Evolutionary conservation across 2,888 invertebrate species (phyloP).

Genomic region (Volucella bombylans): DNA sequence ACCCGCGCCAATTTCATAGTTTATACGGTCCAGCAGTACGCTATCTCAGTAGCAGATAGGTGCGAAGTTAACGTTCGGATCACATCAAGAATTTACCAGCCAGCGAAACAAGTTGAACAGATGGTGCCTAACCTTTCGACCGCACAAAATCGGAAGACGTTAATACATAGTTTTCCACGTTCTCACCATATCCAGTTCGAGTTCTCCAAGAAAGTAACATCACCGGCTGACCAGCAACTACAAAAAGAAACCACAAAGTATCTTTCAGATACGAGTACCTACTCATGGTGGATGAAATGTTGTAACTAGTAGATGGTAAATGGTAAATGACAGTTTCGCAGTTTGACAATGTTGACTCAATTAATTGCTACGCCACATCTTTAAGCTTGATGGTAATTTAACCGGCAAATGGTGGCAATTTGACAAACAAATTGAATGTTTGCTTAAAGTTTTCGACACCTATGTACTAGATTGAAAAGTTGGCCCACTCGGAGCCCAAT

Average conservation of each 20-base stretch:
- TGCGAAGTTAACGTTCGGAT: conserved; percentile 42
- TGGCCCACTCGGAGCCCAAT: too few relatives aligned
- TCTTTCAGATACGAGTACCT: background rate
- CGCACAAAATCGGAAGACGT: conserved; percentile 29
- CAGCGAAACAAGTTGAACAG: conserved; percentile 45
- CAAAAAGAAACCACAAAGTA: conserved; percentile 16
- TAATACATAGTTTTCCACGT: conserved; percentile 53
- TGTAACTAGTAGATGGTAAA: conserved; percentile 1
- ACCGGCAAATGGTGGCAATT: conserved; percentile 58
- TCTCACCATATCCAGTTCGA: conserved; percentile 40
- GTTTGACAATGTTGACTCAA: conserved; percentile 63
- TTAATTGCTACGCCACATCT: conserved; percentile 50
- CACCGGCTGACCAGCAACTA: background rate
- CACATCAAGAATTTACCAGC: conserved; percentile 51
- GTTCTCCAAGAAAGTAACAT: conserved; percentile 50
- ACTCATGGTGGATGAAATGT: conserved; percentile 28
- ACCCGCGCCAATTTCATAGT: conserved; percentile 1
- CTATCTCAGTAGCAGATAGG: conserved; percentile 35
- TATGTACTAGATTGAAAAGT: too few relatives aligned
- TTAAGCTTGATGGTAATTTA: conserved; percentile 46
- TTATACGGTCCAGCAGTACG: conserved; percentile 15
- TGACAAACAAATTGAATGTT: conserved; percentile 14
- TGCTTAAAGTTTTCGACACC: background rate
- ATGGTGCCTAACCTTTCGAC: conserved; percentile 18
- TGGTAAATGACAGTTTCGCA: conserved; percentile 6